Evolutionary conservation across 2,888 invertebrate genomes (phyloP), one percentile per base, ranked within the genome.

Genomic region (Agrotis segetum): DNA sequence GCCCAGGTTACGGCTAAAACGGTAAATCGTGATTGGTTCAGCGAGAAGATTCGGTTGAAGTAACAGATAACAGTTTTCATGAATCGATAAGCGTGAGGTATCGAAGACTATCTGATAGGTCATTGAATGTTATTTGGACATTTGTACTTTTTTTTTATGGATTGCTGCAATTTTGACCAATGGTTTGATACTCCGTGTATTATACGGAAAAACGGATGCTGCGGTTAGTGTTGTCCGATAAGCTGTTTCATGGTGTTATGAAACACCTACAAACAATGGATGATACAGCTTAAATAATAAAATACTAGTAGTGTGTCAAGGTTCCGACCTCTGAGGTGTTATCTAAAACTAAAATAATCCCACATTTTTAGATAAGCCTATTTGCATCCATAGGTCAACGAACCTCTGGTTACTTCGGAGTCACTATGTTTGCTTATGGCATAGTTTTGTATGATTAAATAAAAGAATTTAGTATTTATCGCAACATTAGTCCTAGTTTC

Each of bases 1-100:
- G 73, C 83, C 78, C 81, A 74, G 80, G 85, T 76, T 76, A 82
- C 82, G 82, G 65, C 72, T 67, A 47, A 66, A 85, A 79, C 66
- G 67, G 60, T 71, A 81, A 77, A 79, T 77, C 82, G 77, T 85
- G 85, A 88, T 88, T 88, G 85, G 87, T 82, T 81, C 81, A 84
- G 81, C 82, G 83, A 89, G 89, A 88, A 82, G 88, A 87, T 82
- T 85, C 81, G 81, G 87, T 87, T 87, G 76, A 85, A 86, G 88
- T 86, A 89, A 83, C 85, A 83, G 81, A 80, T 84, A 84, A 79
- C 74, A 68, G 14, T 83, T 68, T 71, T 83, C 84, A 86, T 84
- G 77, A 81, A 85, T 84, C 50, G 90, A 90, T 90, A 90, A 90
- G 85, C 47, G n/a, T 60, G 67, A 75, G 67, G 70, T 67, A 77